These are phyloP conservation scores for Scaptodrosophila latifasciaeformis DNA, from an alignment of 2,888 invertebrate genomes.

Conservation along the genomic window DNA sequence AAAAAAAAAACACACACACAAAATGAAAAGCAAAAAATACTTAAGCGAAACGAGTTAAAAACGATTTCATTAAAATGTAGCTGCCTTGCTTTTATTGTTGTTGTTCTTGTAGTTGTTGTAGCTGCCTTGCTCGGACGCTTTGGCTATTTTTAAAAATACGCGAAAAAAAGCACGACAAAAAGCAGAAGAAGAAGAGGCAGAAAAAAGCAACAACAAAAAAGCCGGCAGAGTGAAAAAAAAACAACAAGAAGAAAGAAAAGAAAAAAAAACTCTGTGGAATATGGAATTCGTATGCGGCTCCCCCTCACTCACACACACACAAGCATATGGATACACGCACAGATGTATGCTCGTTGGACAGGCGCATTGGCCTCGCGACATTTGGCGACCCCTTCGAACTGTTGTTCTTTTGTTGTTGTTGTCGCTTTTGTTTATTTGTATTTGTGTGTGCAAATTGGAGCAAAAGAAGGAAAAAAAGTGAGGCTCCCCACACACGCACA, in stretches of 20 bases:
- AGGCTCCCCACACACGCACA: constrained; percentile 16
- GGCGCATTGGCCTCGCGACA: constrained; percentile 12
- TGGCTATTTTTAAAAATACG: constrained; percentile 61
- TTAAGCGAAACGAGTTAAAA: constrained; percentile 67
- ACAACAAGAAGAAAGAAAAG: constrained; percentile 34
- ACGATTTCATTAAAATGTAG: constrained; percentile 63
- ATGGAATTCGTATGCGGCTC: constrained; percentile 50
- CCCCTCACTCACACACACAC: constrained; percentile 31
- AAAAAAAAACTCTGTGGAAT: constrained; percentile 50
- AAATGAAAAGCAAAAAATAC: constrained; percentile 52
- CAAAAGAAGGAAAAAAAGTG: constrained; percentile 23
- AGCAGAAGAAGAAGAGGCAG: constrained; percentile 35
- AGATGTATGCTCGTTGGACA: neutral
- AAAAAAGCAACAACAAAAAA: constrained; percentile 42
- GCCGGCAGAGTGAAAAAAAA: constrained; percentile 35
- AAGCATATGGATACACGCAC: constrained; percentile 5
- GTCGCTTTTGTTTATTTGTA: constrained; percentile 12
- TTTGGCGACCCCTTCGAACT: constrained; percentile 5
- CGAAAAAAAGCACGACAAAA: constrained; percentile 50
- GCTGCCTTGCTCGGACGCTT: constrained; percentile 32
- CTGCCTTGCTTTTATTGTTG: constrained; percentile 19
- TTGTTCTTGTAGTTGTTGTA: constrained; percentile 22
- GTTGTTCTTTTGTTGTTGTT: no score
- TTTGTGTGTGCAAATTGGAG: constrained; percentile 55
- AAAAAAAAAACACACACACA: no score